Base-by-base conservation (phyloP, 2,113 vertebrate species). In the Microcebus ravelobensis region DNA sequence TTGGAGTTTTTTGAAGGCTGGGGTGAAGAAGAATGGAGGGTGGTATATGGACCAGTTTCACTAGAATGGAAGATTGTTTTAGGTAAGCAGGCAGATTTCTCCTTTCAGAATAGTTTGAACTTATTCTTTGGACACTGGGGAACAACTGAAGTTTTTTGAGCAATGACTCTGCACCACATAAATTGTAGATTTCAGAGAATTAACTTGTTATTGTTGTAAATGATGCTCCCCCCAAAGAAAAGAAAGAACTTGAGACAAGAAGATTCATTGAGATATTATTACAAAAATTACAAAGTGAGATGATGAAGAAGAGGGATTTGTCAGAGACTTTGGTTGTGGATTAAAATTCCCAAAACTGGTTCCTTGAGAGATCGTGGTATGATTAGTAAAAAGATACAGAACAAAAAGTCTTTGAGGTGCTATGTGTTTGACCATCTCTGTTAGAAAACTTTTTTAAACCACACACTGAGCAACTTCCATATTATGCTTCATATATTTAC, bases 321-420 rank as follows among this genome's bases (percentile, higher is more conserved):
- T 12, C 17, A 61, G 36, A 9, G n/a, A 50, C 31, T 73, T 29
- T 55, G 7, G 7, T 67, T n/a, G 57, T 25, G 1, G 5, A 18
- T 52, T 80, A 39, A 74, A 85, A 25, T 94, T 88, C 50, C 21
- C 45, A 17, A 94, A 70, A 59, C 25, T 17, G 6, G 31, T 63
- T 95, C 8, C 65, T 86, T 55, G 48, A 95, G 36, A 95, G 82
- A 73, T 71, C 25, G 14, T 91, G 57, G 50, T 84, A 55, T 27
- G 31, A 77, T 73, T 89, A 20, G 52, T 29, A 23, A 87, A 88
- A 67, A 89, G 83, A 55, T 29, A 50, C 36, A 84, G 77, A 95
- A 97, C 82, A 96, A 96, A 97, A 93, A 63, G 21, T 8, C 93
- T 96, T 96, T 97, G 91, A 96, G 63, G 74, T 61, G n/a, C 36